These are phyloP conservation scores for Paratilapia polleni DNA, from an alignment of 2,113 vertebrate genomes.

Conservation along the genomic window DNA sequence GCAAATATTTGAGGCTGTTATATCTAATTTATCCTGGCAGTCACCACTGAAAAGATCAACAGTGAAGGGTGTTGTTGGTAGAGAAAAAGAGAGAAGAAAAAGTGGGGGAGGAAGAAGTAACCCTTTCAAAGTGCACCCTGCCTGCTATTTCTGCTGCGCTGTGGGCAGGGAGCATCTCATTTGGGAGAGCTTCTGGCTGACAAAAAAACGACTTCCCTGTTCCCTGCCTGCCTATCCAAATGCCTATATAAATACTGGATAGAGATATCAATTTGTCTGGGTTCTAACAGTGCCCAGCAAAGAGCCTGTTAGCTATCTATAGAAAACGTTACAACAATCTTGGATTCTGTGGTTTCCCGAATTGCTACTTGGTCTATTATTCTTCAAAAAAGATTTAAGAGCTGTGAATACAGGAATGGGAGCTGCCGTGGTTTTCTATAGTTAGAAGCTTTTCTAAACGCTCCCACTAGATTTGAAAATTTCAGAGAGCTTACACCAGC, in stretches of 20 bases:
- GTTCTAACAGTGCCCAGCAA: constrained; percentile 59
- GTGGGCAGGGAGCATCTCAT: constrained; percentile 81
- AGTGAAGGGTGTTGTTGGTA: constrained; percentile 48
- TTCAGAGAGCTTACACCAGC: constrained; percentile 16
- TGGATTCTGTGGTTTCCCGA: constrained; percentile 62
- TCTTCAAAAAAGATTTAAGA: constrained; percentile 33
- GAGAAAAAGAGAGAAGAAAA: constrained; percentile 56
- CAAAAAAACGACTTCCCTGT: constrained; percentile 72
- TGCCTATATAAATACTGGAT: constrained; percentile 76
- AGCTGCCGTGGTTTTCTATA: constrained; percentile 4
- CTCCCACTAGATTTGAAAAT: not conserved
- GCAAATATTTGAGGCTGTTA: constrained; percentile 78
- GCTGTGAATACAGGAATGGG: constrained; percentile 50
- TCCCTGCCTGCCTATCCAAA: constrained; percentile 66
- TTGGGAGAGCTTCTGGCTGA: constrained; percentile 72
- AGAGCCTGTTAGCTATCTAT: constrained; percentile 69
- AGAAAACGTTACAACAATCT: constrained; percentile 52
- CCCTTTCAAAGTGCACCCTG: constrained; percentile 71
- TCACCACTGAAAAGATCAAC: constrained; percentile 63
- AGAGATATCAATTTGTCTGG: constrained; percentile 76
- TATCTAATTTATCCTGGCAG: constrained; percentile 62
- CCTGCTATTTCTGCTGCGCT: constrained; percentile 78
- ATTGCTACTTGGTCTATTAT: constrained; percentile 55
- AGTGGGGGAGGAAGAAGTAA: constrained; percentile 57
- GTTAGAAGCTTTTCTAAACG: constrained; percentile 4